Evolutionary conservation across 2,888 invertebrate genomes (phyloP).

Genomic region (Coleophora flavipennella): DNA sequence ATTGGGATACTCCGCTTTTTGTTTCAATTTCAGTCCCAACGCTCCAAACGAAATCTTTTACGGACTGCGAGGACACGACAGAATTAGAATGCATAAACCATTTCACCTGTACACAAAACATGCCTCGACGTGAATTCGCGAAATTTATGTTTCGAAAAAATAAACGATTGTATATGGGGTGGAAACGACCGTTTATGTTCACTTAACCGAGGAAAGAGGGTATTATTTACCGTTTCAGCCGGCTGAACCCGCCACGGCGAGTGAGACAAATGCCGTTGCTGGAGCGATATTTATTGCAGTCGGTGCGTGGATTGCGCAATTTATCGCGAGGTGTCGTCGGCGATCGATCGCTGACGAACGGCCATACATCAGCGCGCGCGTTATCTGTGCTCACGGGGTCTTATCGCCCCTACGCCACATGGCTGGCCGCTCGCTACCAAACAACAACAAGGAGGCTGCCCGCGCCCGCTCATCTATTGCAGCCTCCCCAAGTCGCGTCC

Average conservation of each 20-base stretch:
- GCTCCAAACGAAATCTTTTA: no score
- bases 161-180: constrained; percentile 72
- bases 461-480: constrained; percentile 26
- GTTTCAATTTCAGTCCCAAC: not conserved
- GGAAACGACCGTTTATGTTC: constrained; percentile 73
- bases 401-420: constrained; percentile 48
- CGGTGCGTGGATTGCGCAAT: constrained; percentile 69
- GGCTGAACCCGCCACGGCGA: constrained; percentile 68
- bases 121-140: constrained; percentile 55
- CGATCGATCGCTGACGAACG: constrained; percentile 67
- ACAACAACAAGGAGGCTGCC: constrained; percentile 22
- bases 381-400: constrained; percentile 67
- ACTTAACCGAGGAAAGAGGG: constrained; percentile 73
- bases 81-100: constrained; percentile 8
- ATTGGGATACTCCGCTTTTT: not conserved
- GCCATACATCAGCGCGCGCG: constrained; percentile 63
- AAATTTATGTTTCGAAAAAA: constrained; percentile 70
- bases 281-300: constrained; percentile 68
- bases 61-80: not conserved
- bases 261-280: constrained; percentile 67
- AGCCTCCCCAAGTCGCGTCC: constrained; percentile 58
- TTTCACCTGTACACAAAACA: constrained; percentile 41
- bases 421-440: constrained; percentile 14
- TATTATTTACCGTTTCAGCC: constrained; percentile 72
- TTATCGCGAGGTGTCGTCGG: constrained; percentile 67